These are phyloP conservation scores for Drosophila limbata DNA, from an alignment of 2,888 invertebrate genomes.

Conservation along the genomic window DNA sequence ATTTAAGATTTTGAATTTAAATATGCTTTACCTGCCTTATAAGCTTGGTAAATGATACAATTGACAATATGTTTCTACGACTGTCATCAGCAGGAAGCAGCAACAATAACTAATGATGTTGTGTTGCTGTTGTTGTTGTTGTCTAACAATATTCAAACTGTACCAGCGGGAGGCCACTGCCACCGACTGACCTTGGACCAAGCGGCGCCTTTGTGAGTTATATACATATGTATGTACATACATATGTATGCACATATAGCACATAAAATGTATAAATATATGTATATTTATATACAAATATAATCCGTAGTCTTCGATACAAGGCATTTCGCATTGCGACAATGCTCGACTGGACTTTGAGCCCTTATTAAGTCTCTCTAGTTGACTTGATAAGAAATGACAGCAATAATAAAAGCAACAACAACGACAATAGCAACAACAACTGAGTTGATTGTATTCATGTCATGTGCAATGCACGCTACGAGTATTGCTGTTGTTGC, in stretches of 20 bases:
- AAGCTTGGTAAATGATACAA: neutral
- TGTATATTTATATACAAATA: neutral
- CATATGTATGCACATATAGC: neutral
- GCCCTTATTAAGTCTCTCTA: conserved; percentile 20
- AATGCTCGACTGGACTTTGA: conserved; percentile 46
- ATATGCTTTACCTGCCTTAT: neutral
- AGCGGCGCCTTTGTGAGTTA: conserved; percentile 19
- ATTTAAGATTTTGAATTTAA: too few relatives aligned
- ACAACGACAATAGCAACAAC: conserved; percentile 5
- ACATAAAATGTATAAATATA: too few relatives aligned
- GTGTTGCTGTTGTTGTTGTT: neutral
- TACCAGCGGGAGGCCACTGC: conserved; percentile 15
- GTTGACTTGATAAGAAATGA: conserved; percentile 38
- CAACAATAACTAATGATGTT: conserved; percentile 20
- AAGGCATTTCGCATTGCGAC: conserved; percentile 21
- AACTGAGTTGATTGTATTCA: conserved; percentile 21
- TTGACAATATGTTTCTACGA: neutral
- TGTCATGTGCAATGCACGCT: neutral
- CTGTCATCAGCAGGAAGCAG: conserved; percentile 17
- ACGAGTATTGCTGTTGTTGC: neutral
- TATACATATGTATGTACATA: neutral
- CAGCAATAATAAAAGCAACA: neutral
- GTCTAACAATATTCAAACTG: conserved; percentile 31
- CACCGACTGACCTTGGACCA: conserved; percentile 43
- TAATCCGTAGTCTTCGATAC: conserved; percentile 37